A percentile compares a stretch with the other conserved stretches of the same genome.
These are phyloP conservation scores for Dromococcyx pavoninus DNA, from an alignment of 2,797 vertebrate genomes.

Conservation along the genomic window DNA sequence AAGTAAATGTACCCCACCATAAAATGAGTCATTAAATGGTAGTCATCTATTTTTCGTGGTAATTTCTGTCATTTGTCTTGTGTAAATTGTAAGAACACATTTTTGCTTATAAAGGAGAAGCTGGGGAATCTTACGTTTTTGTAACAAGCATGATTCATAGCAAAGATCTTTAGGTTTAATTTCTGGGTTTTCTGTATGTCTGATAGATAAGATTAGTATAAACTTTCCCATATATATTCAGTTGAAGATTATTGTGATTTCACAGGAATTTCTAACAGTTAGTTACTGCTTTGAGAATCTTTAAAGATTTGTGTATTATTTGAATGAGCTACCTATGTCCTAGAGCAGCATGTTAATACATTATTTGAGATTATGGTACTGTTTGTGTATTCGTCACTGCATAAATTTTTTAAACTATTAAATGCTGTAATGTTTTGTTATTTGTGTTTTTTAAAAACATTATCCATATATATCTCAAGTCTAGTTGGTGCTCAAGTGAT, in stretches of 20 bases:
- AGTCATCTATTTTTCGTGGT: background rate
- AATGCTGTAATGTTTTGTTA: background rate
- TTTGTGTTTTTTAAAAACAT: background rate
- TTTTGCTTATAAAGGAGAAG: background rate
- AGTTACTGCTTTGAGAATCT: background rate
- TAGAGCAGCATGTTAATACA: background rate
- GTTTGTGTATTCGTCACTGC: background rate
- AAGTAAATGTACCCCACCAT: conserved; percentile 57
- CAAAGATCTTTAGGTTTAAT: background rate
- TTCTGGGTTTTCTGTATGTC: background rate
- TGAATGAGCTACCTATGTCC: background rate
- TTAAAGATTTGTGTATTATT: background rate
- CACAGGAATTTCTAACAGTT: background rate
- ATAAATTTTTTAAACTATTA: background rate
- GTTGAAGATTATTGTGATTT: background rate
- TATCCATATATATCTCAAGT: background rate
- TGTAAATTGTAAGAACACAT: background rate
- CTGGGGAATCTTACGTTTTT: background rate
- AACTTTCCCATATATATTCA: background rate
- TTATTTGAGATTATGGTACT: background rate
- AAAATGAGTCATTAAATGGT: background rate
- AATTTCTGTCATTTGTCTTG: background rate
- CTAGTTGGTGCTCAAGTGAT: background rate
- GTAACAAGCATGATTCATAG: background rate
- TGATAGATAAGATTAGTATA: background rate